Evolutionary conservation across 2,888 invertebrate genomes (phyloP), one percentile per base, ranked within the genome.

Genomic region (Drosophila hamatofila): DNA sequence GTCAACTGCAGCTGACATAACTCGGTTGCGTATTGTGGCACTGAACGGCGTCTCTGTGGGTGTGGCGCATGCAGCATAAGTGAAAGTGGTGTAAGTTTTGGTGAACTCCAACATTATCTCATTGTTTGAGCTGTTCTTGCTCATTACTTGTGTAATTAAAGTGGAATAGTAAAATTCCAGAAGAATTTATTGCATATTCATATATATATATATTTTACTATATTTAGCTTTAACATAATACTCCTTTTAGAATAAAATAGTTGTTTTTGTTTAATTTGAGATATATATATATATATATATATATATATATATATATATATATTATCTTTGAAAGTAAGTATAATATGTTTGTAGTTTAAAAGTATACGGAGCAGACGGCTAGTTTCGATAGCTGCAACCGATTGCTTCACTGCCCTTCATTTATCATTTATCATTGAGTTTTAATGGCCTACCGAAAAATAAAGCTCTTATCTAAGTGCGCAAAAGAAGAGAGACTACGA

Each of bases 391-490:
- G 18, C 9, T 18, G 18, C 11, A 41, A 18, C 9, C 6, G 18
- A 49, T n/a, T 37, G 48, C 37, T 52, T 44, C 42, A 18, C 27
- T 44, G 16, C 46, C 54, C 62, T 12, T 30, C n/a, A 2, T 30
- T 30, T 11, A 30, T 30, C 11, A 11, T 11, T 67, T 74, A 81
- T 83, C 74, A 69, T 76, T 70, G 65, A 41, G 55, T 64, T 69
- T 58, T 66, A 66, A 78, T 83, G 86, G 66, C 63, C 74, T 72
- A 56, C 75, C 76, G 27, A 72, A 74, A 23, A 12, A n/a, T 55
- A 70, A 52, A 46, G 35, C 23, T 76, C 83, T 85, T 88, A 85
- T 88, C 85, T 80, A 83, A 85, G 61, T 84, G 80, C 88, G 86
- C 86, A 84, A 70, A 76, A 69, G 64, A 27, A 39, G n/a, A 69